phyloP scores from a whole-genome alignment of 2,888 invertebrate genomes.

The Ryuthela nishihirai region DNA sequence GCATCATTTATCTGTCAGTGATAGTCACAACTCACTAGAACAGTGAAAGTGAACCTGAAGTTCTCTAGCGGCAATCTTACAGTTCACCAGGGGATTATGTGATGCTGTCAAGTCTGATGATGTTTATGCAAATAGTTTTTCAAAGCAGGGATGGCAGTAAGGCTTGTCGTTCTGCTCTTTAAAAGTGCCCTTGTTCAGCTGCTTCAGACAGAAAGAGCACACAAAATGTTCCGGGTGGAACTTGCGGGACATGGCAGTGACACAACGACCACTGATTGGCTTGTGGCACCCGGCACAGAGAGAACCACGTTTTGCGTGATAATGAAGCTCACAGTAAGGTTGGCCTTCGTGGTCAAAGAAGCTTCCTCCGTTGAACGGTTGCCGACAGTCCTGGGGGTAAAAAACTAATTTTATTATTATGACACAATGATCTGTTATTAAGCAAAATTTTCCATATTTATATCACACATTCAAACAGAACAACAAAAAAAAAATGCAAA shows the following conservation, averaged over 20 bases:
- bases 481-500: too few relatives aligned
- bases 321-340: slow-evolving; percentile 98
- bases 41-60: too few relatives aligned
- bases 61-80: too few relatives aligned
- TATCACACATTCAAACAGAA: too few relatives aligned
- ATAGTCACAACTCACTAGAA: too few relatives aligned
- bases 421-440: too few relatives aligned
- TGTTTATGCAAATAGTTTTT: slow-evolving; percentile 72
- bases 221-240: slow-evolving; percentile 99
- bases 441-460: too few relatives aligned
- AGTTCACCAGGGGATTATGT: too few relatives aligned
- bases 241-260: slow-evolving; percentile 98
- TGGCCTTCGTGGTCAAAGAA: slow-evolving; percentile 98
- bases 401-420: too few relatives aligned
- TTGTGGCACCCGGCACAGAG: slow-evolving; percentile 97
- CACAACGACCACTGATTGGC: slow-evolving; percentile 94
- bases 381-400: slow-evolving; percentile 97
- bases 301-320: slow-evolving; percentile 94
- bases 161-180: slow-evolving; percentile 99
- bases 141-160: slow-evolving; percentile 96
- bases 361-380: slow-evolving; percentile 93
- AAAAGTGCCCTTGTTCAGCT: slow-evolving; percentile 97
- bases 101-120: too few relatives aligned
- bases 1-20: too few relatives aligned
- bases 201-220: slow-evolving; percentile 97